Evolutionary conservation across 2,797 vertebrate species (phyloP), one percentile per base, ranked within the genome.

Genomic region (Spondyliosoma cantharus): DNA sequence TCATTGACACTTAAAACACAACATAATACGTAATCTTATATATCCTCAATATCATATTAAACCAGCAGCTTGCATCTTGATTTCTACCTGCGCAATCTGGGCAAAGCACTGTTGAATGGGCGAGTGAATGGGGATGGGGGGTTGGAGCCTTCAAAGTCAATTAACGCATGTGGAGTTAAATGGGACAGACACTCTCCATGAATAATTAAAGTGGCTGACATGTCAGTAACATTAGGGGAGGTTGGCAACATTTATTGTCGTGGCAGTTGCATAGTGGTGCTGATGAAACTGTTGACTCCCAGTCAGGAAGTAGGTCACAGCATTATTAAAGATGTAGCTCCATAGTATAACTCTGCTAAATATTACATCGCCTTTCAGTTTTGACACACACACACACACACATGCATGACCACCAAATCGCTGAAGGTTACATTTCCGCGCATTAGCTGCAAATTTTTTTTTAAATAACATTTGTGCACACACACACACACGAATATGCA

Each of bases 201-300:
- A 94, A 94, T 95, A 93, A 94, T 94, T 91, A 85, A 94, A 90
- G 78, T 65, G 52, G 62, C 83, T 87, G 88, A 91, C 92, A 91
- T 92, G 92, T 89, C 83, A 84, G 74, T 90, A 89, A 93, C 92
- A 94, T 91, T 90, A 86, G 66, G 70, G 89, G 86, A 78, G 76
- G 81, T 83, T 90, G 83, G 86, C 52, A 76, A 92, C 89, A 86
- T 93, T 87, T 84, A 89, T 85, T 78, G 78, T 80, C 75, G 65
- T 79, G 83, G 80, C 87, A 87, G 76, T 79, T 76, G 65, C 58
- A 73, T 71, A 16, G 62, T 57, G 56, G 56, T 50, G 56, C 81
- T 83, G 90, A 90, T 75, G 90, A 91, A 88, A 92, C 74, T 88
- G 88, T 93, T 93, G 90, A 90, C 81, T 90, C 86, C 69, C 83